These are phyloP conservation scores for Protophormia terraenovae DNA, from an alignment of 2,888 invertebrate genomes.

Conservation along the genomic window DNA sequence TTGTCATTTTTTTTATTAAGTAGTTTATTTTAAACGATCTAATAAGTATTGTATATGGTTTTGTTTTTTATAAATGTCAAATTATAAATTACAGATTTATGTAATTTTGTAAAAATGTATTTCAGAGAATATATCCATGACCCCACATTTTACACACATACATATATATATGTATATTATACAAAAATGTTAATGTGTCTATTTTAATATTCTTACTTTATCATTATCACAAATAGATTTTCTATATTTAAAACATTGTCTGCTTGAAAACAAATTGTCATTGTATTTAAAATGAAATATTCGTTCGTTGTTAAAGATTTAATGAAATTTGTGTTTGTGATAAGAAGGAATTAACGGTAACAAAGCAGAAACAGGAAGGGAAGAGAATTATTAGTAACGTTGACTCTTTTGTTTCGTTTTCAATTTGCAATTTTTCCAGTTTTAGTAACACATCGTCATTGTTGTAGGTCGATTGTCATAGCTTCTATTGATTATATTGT, in stretches of 20 bases:
- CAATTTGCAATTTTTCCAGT: slow-evolving; percentile 39
- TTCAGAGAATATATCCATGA: no score
- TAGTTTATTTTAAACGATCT: no score
- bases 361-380: neutral
- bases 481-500: slow-evolving; percentile 19
- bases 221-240: neutral
- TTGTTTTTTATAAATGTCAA: no score
- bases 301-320: neutral
- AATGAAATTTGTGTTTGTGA: neutral
- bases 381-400: neutral
- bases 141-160: no score
- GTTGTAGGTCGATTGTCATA: neutral
- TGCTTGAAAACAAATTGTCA: neutral
- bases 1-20: no score
- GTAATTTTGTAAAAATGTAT: no score
- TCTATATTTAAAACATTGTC: neutral
- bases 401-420: slow-evolving; percentile 8
- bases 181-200: neutral
- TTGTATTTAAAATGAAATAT: slow-evolving; percentile 28
- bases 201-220: no score
- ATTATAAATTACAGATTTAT: no score
- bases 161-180: no score
- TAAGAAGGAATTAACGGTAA: neutral
- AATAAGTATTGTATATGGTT: no score
- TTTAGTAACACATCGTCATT: neutral